These are phyloP conservation scores for Pelodiscus sinensis DNA, from an alignment of 2,113 vertebrate genomes.

Conservation along the genomic window DNA sequence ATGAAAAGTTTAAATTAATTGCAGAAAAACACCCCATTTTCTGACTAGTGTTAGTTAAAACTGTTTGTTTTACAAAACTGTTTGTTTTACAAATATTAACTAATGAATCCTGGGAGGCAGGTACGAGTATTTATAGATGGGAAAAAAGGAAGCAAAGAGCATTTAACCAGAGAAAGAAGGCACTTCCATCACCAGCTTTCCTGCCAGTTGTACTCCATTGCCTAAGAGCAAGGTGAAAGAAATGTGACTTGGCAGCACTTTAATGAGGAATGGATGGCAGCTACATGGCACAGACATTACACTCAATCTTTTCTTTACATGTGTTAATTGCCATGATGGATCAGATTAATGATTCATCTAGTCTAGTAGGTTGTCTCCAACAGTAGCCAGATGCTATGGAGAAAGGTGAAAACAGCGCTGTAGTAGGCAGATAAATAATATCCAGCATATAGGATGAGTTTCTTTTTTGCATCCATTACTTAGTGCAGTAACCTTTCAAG, in stretches of 20 bases:
- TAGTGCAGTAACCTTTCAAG: not conserved
- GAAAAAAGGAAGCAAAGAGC: not conserved
- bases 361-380: not conserved
- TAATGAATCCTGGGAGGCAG: not conserved
- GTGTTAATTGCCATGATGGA: not conserved
- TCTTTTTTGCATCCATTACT: not conserved
- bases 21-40: not conserved
- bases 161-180: not conserved
- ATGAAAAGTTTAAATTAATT: not conserved
- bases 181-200: not conserved
- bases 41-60: not conserved
- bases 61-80: no score
- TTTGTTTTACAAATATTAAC: not conserved
- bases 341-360: not conserved
- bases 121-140: not conserved
- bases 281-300: not conserved
- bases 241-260: not conserved
- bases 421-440: not conserved
- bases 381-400: not conserved
- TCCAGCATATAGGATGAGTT: not conserved
- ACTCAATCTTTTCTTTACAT: not conserved
- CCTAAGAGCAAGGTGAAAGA: not conserved
- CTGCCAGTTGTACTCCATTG: not conserved
- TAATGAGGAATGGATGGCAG: not conserved
- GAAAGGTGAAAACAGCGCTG: not conserved